Evolutionary conservation across 2,888 invertebrate species (phyloP).

Genomic region (Agrotis ipsilon): DNA sequence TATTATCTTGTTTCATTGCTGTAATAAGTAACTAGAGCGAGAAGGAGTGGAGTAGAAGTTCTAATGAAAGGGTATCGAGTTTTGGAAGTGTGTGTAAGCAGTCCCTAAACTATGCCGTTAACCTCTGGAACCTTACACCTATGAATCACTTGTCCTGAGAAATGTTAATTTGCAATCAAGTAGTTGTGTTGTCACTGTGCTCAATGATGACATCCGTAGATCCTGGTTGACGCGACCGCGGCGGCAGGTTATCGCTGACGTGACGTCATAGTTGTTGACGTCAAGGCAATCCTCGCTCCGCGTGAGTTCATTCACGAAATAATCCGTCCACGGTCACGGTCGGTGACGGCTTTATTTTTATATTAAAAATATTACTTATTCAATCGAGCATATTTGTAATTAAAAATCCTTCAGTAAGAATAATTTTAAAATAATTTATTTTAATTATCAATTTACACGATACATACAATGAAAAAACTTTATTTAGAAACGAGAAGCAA

Average conservation of each 20-base stretch:
- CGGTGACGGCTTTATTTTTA: conserved; percentile 62
- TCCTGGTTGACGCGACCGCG: conserved; percentile 68
- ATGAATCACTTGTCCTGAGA: conserved; percentile 7
- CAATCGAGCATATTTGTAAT: background rate
- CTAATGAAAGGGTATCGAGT: conserved; percentile 2
- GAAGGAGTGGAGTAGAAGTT: background rate
- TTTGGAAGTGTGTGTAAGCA: background rate
- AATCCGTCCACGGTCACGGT: conserved; percentile 81
- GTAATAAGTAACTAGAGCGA: conserved; percentile 1
- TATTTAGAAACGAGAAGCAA: conserved; percentile 1
- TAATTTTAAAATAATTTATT: conserved; percentile 3
- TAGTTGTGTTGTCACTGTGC: conserved; percentile 52
- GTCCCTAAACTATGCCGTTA: background rate
- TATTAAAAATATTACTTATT: conserved; percentile 20
- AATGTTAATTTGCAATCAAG: conserved; percentile 18
- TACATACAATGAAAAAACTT: conserved; percentile 7
- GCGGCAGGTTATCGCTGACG: conserved; percentile 69
- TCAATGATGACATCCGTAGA: conserved; percentile 60
- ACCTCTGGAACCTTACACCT: background rate
- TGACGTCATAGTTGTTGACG: conserved; percentile 82
- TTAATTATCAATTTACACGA: conserved; percentile 15
- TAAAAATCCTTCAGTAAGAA: background rate
- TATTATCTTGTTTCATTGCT: conserved; percentile 30
- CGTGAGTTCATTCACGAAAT: conserved; percentile 88
- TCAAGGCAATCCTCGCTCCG: conserved; percentile 74